Evolutionary conservation across 1,140 invertebrate genomes (phyloP), one percentile per base, ranked within the genome.

Genomic region (Lithobius niger): DNA sequence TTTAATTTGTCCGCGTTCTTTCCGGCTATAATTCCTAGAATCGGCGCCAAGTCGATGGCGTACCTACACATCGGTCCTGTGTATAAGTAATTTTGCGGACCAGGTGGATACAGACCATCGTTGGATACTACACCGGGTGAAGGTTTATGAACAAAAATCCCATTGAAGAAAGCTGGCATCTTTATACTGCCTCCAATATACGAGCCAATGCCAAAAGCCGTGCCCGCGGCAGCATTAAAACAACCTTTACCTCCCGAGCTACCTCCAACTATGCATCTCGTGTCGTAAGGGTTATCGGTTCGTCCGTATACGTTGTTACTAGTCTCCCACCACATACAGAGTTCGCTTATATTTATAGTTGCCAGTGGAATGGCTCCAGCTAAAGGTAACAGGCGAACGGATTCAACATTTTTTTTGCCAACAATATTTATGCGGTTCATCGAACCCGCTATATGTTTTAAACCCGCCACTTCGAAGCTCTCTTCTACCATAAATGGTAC

Each of bases 131-230:
- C 71, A 72, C 84, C 78, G 64, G 80, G 80, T 0, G 88, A 84
- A 15, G 92, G 88, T 69, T 96, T 97, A 68, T 97, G 92, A 3
- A 93, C 94, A 70, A 93, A 97, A 50, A 97, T 79, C 36, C 94
- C 94, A 73, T 91, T 94, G 66, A 96, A 97, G 64, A 88, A 92
- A 10, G 84, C 76, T 0, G 94, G 94, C 80, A 97, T 92, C 27
- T 94, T 79, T 63, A 97, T 94, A 10, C 90, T 95, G 0, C 95
- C 95, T 2, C 91, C 94, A 55, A 97, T 94, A 67, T 98, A 94
- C 0, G 91, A 93, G 47, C 93, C 89, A 31, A 98, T 71, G 1
- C 92, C 88, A 61, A 97, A 79, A 15, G 89, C 82, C 25, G 82
- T 79, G 26, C 85, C 89, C 59, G 80, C 82, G 2, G 87, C 79